Evolutionary conservation across 2,797 vertebrate species (phyloP).

Genomic region (Galagoides demidoff): DNA sequence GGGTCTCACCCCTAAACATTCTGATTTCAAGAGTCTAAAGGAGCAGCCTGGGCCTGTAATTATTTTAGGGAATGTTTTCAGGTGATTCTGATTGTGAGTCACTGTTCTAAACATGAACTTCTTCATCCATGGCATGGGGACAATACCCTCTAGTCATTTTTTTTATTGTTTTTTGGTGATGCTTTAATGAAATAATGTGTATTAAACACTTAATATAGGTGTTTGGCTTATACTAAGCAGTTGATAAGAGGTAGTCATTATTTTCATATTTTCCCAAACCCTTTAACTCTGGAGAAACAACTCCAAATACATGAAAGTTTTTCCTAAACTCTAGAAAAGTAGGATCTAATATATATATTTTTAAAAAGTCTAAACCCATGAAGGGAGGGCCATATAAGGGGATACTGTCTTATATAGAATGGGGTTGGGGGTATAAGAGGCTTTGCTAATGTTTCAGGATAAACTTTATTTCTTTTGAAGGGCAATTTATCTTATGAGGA

Average conservation of each 20-base stretch:
- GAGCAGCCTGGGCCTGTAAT: not conserved
- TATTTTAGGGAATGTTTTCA: not conserved
- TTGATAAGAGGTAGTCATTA: not conserved
- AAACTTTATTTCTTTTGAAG: not conserved
- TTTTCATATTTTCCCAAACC: slow-evolving; percentile 46
- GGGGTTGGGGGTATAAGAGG: not conserved
- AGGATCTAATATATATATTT: not conserved
- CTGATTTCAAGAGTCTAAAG: not conserved
- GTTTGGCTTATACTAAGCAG: not conserved
- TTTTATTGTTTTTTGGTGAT: not conserved
- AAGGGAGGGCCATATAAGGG: not conserved
- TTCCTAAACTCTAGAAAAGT: not conserved
- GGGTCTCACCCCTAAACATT: not conserved
- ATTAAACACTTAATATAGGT: not conserved
- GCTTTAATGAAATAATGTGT: not conserved
- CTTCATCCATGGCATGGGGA: not conserved
- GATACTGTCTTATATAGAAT: not conserved
- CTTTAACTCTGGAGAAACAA: not conserved
- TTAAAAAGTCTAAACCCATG: not conserved
- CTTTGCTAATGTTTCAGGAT: not conserved
- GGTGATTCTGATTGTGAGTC: not conserved
- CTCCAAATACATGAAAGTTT: not conserved
- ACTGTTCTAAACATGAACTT: not conserved
- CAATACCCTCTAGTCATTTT: not conserved
- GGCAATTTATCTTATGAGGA: not conserved